A percentile compares a stretch with the other conserved stretches of the same genome.
phyloP scores from a whole-genome alignment of 2,113 vertebrate genomes.

The Rhinogobius similis region DNA sequence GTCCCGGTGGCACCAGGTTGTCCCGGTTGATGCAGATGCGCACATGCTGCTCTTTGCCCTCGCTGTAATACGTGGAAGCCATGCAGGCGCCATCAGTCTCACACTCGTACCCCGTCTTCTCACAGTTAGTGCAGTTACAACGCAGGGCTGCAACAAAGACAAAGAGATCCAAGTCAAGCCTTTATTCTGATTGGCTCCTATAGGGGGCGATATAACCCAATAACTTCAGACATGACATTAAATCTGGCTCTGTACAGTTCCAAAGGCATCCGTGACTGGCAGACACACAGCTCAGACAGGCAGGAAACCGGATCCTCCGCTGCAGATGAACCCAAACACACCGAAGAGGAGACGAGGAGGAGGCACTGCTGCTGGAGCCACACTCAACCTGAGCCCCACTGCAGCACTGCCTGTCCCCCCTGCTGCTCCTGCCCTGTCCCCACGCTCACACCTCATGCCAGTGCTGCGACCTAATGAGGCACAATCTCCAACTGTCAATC shows the following conservation, averaged over 20 bases:
- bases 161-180: background rate
- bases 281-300: conserved; percentile 58
- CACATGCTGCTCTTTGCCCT: conserved; percentile 84
- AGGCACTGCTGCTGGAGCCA: conserved; percentile 63
- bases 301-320: conserved; percentile 77
- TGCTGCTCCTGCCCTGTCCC: background rate
- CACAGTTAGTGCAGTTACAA: conserved; percentile 91
- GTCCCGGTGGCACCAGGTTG: conserved; percentile 87
- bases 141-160: conserved; percentile 77
- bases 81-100: conserved; percentile 97
- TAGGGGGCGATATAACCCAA: conserved; percentile 58
- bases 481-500: no score
- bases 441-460: no score
- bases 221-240: background rate
- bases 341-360: conserved; percentile 64
- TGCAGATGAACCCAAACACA: conserved; percentile 80
- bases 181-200: conserved; percentile 31
- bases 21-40: conserved; percentile 88
- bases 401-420: conserved; percentile 51
- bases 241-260: conserved; percentile 17
- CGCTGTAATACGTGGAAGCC: conserved; percentile 88
- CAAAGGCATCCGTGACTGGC: conserved; percentile 35
- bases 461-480: no score
- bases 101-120: conserved; percentile 88
- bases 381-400: conserved; percentile 59